phyloP scores from a whole-genome alignment of 2,888 invertebrate genomes.

The Acleris laterana region DNA sequence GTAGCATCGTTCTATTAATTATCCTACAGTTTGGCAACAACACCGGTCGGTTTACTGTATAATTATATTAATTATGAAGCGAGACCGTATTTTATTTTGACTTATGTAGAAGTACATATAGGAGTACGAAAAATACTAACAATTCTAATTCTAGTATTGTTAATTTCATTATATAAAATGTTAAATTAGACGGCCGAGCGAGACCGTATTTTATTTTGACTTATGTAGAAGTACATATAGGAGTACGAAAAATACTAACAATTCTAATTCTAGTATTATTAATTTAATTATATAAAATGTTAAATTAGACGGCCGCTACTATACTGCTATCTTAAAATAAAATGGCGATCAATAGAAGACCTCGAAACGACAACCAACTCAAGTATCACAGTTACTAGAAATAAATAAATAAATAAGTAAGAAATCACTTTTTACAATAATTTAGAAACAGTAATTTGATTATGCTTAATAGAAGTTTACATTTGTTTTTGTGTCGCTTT shows the following conservation, averaged over 20 bases:
- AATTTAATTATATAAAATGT: constrained; percentile 9
- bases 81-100: too few species aligned
- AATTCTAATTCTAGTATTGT: constrained; percentile 2
- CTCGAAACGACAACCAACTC: constrained; percentile 43
- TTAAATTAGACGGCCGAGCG: constrained; percentile 15
- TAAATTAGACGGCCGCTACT: constrained; percentile 13
- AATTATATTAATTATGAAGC: too few species aligned
- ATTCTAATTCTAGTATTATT: constrained; percentile 1
- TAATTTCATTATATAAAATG: constrained; percentile 8
- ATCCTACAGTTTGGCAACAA: too few species aligned
- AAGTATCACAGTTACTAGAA: constrained; percentile 72
- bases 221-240: not conserved
- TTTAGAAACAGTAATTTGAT: constrained; percentile 40
- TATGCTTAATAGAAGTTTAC: constrained; percentile 19
- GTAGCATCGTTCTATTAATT: too few species aligned
- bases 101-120: not conserved
- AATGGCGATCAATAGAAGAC: constrained; percentile 27
- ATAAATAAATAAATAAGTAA: constrained; percentile 70
- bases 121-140: too few species aligned
- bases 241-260: constrained; percentile 12
- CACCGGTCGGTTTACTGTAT: too few species aligned
- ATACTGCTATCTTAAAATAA: constrained; percentile 17
- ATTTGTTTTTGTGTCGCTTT: constrained; percentile 20
- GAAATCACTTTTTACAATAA: constrained; percentile 64
- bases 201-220: too few species aligned